These are phyloP conservation scores for Aquatica leii DNA, from an alignment of 2,888 invertebrate genomes.

Conservation along the genomic window DNA sequence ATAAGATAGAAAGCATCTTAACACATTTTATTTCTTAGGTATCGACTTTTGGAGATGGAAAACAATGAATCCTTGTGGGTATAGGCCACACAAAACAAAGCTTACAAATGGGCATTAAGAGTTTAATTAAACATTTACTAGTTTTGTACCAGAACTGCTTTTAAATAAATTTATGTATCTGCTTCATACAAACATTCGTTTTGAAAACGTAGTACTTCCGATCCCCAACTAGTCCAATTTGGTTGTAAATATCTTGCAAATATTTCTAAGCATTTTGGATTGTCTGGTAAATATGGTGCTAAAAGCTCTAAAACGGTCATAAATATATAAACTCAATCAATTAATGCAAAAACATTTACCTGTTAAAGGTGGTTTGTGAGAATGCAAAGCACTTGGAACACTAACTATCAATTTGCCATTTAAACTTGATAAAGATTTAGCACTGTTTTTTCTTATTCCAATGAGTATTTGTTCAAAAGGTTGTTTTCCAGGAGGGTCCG, in stretches of 20 bases:
- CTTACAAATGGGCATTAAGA: slow-evolving; percentile 52
- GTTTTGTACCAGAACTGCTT: too few relatives aligned
- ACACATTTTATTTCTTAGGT: slow-evolving; percentile 65
- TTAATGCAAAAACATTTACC: slow-evolving; percentile 60
- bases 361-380: slow-evolving; percentile 90
- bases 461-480: slow-evolving; percentile 86
- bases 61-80: slow-evolving; percentile 89
- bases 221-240: slow-evolving; percentile 84
- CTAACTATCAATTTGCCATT: slow-evolving; percentile 75
- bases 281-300: slow-evolving; percentile 64
- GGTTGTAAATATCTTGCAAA: slow-evolving; percentile 92
- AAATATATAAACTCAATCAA: neutral
- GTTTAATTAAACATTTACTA: too few relatives aligned
- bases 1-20: neutral
- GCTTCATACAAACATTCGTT: slow-evolving; percentile 60
- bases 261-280: slow-evolving; percentile 80
- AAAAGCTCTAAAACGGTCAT: slow-evolving; percentile 74
- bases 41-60: slow-evolving; percentile 96
- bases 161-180: slow-evolving; percentile 18
- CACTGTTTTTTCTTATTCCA: slow-evolving; percentile 57
- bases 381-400: slow-evolving; percentile 91
- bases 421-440: slow-evolving; percentile 50
- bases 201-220: slow-evolving; percentile 86
- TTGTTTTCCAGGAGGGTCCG: slow-evolving; percentile 76
- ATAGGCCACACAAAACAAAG: slow-evolving; percentile 62